phyloP scores from a whole-genome alignment of 2,888 invertebrate species.

The Thyatira batis region DNA sequence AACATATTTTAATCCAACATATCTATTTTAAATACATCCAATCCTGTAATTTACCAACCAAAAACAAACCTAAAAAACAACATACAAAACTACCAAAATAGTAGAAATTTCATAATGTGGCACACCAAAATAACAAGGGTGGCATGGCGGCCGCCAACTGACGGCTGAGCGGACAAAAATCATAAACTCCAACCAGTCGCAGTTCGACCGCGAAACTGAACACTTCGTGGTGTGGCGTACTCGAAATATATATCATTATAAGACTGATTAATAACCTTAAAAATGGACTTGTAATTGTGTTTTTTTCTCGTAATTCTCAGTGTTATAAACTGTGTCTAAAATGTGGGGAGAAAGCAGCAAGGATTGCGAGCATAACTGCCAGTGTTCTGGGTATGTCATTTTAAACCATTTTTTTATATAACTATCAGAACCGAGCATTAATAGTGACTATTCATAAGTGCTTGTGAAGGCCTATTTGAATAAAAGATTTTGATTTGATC shows the following conservation, averaged over 20 bases:
- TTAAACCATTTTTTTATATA: slow-evolving; percentile 8
- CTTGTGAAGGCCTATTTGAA: no score
- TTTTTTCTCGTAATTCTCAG: slow-evolving; percentile 25
- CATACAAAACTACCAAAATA: slow-evolving; percentile 46
- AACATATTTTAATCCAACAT: no score
- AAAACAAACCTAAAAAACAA: no score
- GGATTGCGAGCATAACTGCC: slow-evolving; percentile 70
- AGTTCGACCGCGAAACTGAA: slow-evolving; percentile 22
- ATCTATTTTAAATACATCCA: no score
- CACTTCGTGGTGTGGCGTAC: slow-evolving; percentile 17
- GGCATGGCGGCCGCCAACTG: slow-evolving; percentile 28
- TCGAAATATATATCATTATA: slow-evolving; percentile 30
- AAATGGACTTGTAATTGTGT: slow-evolving; percentile 58
- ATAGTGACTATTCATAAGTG: no score
- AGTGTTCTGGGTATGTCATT: slow-evolving; percentile 75
- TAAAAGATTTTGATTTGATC: no score
- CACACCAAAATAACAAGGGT: slow-evolving; percentile 43
- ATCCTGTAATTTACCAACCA: not conserved
- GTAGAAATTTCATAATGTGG: slow-evolving; percentile 39
- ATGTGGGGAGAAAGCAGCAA: slow-evolving; percentile 74
- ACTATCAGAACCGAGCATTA: no score
- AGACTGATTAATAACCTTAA: slow-evolving; percentile 42
- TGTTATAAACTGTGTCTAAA: slow-evolving; percentile 39
- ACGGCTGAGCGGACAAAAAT: slow-evolving; percentile 6
- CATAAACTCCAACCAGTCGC: slow-evolving; percentile 29